Base-by-base conservation (phyloP, 2,888 invertebrate species). In the Scaptomyza parva region DNA sequence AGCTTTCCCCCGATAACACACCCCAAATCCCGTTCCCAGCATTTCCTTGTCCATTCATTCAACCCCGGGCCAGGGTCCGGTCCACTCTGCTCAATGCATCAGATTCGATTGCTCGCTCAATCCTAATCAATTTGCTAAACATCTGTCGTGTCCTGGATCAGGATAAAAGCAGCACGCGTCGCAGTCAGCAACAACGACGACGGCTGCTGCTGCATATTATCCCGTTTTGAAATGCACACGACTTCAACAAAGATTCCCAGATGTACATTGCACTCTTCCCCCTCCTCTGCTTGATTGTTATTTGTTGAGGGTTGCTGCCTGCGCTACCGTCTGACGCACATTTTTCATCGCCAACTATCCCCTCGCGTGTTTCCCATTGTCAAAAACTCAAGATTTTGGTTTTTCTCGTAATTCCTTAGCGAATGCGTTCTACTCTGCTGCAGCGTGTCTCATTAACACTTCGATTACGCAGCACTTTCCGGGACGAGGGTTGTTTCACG, bases 101-200 rank as follows among this genome's bases (percentile, higher is more conserved):
- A 52, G 69, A 58, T 39, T 43, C 37, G 37, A 37, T 37, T 37
- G 37, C 62, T 50, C 47, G 48, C 48, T 67, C 76, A 63, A 74
- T 78, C 70, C 74, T 86, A 87, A 85, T 85, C 88, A 85, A 85
- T 83, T 85, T 77, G 74, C 80, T 74, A 83, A 85, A 85, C 85
- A 85, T 85, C 85, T 85, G 85, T 87, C 88, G 88, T 47, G 54
- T 64, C 61, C 65, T 43, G 70, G 61, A 67, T 78, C 67, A 65
- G 72, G 76, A 78, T 78, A 78, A n/a, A n/a, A 78, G 70, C 77
- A 40, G 47, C 86, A 85, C 81, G 76, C 83, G 76, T 70, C 63
- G 58, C 81, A 64, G 74, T 54, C 68, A 53, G 54, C 14, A 3
- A 14, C 14, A 14, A 35, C 7, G 12, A 14, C 8, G n/a, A n/a